Percentiles rank a stretch among this genome's conserved stretches.
These are phyloP conservation scores for Eulithis prunata DNA, from an alignment of 2,888 invertebrate genomes.

Conservation along the genomic window DNA sequence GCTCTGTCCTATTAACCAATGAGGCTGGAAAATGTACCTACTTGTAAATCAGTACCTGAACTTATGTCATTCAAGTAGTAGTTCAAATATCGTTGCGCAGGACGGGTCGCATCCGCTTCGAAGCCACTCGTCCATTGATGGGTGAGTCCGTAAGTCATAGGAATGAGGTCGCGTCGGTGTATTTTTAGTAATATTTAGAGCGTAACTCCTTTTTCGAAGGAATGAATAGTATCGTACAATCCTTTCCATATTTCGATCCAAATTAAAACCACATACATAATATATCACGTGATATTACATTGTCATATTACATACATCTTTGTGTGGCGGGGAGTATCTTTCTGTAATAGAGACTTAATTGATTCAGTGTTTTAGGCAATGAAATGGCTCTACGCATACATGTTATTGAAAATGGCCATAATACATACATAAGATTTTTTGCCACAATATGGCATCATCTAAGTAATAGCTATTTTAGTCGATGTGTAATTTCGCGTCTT, in stretches of 20 bases:
- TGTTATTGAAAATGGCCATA: slow-evolving; percentile 17
- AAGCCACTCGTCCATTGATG: slow-evolving; percentile 62
- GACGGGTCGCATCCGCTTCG: slow-evolving; percentile 57
- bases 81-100: slow-evolving; percentile 51
- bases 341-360: too few species aligned
- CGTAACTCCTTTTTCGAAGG: slow-evolving; percentile 27
- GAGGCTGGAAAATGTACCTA: slow-evolving; percentile 52
- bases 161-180: slow-evolving; percentile 43
- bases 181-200: slow-evolving; percentile 47
- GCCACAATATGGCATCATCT: slow-evolving; percentile 49
- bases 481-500: slow-evolving; percentile 43
- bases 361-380: too few species aligned
- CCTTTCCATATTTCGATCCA: neutral
- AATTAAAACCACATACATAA: too few species aligned
- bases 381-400: neutral
- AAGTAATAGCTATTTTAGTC: slow-evolving; percentile 54
- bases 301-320: too few species aligned
- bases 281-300: too few species aligned
- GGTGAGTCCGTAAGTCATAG: slow-evolving; percentile 61
- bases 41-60: slow-evolving; percentile 48
- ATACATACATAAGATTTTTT: slow-evolving; percentile 35
- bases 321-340: too few species aligned
- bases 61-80: slow-evolving; percentile 55
- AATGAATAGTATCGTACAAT: neutral
- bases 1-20: slow-evolving; percentile 69